A percentile compares a stretch with the other conserved stretches of the same genome.
Evolutionary conservation across 2,113 vertebrate genomes (phyloP).

Genomic region (Mesocricetus auratus): DNA sequence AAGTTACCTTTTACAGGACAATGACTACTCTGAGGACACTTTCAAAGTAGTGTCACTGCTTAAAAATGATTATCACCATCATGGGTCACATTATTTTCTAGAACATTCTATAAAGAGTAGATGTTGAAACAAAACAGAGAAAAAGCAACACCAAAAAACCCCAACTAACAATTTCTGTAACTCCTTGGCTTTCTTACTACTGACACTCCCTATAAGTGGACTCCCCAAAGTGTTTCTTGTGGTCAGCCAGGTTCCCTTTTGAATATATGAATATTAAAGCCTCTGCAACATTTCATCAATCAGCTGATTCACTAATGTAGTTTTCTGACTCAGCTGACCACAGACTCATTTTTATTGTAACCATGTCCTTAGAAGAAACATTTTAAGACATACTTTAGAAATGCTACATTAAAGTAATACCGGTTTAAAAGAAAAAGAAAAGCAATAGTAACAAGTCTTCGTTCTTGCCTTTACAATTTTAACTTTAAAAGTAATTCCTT

Average conservation of each 20-base stretch:
- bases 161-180: not conserved
- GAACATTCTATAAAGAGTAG: constrained; percentile 31
- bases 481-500: constrained; percentile 67
- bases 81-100: constrained; percentile 50
- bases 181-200: constrained; percentile 47
- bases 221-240: constrained; percentile 34
- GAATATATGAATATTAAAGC: not conserved
- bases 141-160: not conserved
- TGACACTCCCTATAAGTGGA: constrained; percentile 51
- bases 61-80: constrained; percentile 56
- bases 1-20: constrained; percentile 67
- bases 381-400: constrained; percentile 54
- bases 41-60: constrained; percentile 40
- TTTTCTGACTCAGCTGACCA: constrained; percentile 48
- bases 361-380: not conserved
- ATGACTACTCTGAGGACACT: constrained; percentile 21
- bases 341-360: constrained; percentile 10
- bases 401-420: constrained; percentile 66
- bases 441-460: constrained; percentile 22
- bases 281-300: constrained; percentile 38
- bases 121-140: not conserved
- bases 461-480: constrained; percentile 43
- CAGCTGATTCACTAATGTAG: constrained; percentile 42
- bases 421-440: too few relatives aligned
- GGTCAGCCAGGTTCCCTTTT: not conserved